A percentile compares a stretch with the other conserved stretches of the same genome.
Evolutionary conservation across 2,113 vertebrate genomes (phyloP).

Genomic region (Fulmarus glacialis): DNA sequence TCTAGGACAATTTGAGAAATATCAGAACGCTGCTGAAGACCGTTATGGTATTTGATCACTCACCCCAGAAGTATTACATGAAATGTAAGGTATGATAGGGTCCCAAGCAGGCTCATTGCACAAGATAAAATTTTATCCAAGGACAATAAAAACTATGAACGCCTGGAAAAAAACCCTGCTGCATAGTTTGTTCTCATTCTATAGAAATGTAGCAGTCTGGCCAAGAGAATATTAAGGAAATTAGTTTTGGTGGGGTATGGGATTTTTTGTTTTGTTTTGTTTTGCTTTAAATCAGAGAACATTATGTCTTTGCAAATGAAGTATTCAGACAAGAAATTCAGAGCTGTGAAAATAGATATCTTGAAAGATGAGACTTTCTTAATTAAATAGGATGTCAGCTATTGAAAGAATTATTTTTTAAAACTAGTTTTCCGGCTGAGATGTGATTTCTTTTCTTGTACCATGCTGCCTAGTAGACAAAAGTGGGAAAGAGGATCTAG

Average conservation of each 20-base stretch:
- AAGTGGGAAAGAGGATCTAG: not conserved
- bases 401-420: not conserved
- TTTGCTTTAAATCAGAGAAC: not conserved
- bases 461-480: not conserved
- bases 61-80: not conserved
- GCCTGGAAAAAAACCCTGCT: not conserved
- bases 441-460: not conserved
- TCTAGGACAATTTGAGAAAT: not conserved
- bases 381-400: not conserved
- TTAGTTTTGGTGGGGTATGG: not conserved
- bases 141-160: not conserved
- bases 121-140: not conserved
- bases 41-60: not conserved
- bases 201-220: conserved; percentile 10
- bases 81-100: not conserved
- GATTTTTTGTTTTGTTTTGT: not conserved
- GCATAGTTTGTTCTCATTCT: conserved; percentile 14
- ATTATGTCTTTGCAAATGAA: conserved; percentile 21
- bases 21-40: not conserved
- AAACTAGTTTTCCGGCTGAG: not conserved
- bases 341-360: not conserved
- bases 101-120: not conserved
- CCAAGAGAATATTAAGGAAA: conserved; percentile 48
- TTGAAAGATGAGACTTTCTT: not conserved
- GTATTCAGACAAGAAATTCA: conserved; percentile 18